Conservation (phyloP, 2,113 vertebrate species). For the Rhinopomastus cyanomelas region DNA sequence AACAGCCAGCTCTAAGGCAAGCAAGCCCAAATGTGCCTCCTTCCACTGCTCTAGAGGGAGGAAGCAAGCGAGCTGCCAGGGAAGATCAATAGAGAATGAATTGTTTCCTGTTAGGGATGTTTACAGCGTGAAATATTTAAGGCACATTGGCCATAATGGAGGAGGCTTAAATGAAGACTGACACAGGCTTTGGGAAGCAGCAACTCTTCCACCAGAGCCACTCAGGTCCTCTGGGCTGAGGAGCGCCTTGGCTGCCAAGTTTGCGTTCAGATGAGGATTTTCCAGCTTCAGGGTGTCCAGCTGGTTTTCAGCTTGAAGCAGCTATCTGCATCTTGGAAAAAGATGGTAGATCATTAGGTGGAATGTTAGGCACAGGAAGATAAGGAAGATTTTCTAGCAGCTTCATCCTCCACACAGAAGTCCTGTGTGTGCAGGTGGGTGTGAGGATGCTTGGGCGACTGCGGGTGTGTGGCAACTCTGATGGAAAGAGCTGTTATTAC, state of each 20-base stretch:
- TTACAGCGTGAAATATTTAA: conserved; percentile 22
- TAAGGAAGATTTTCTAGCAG: not conserved
- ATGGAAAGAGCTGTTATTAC: not conserved
- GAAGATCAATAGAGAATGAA: conserved; percentile 44
- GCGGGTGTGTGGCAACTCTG: not conserved
- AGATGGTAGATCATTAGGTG: not conserved
- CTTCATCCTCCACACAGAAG: not conserved
- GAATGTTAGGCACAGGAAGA: not conserved
- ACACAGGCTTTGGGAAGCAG: not conserved
- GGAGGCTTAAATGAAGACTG: conserved; percentile 13
- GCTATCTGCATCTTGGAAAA: not conserved
- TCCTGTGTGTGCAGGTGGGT: not conserved
- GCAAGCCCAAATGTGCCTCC: not conserved
- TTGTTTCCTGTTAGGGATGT: conserved; percentile 41
- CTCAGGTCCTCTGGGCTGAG: not conserved
- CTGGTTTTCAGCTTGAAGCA: not conserved
- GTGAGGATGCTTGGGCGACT: not conserved
- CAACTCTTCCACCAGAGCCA: not conserved
- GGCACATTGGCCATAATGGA: not conserved
- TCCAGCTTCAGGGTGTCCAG: not conserved
- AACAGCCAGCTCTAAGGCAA: not conserved
- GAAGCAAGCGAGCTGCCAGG: conserved; percentile 25
- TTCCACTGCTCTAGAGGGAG: not conserved
- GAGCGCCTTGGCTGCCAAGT: not conserved
- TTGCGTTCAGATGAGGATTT: not conserved